Percentiles rank a stretch among this genome's conserved stretches.
Evolutionary conservation across 2,888 invertebrate species (phyloP).

Genomic region (Euplexia lucipara): DNA sequence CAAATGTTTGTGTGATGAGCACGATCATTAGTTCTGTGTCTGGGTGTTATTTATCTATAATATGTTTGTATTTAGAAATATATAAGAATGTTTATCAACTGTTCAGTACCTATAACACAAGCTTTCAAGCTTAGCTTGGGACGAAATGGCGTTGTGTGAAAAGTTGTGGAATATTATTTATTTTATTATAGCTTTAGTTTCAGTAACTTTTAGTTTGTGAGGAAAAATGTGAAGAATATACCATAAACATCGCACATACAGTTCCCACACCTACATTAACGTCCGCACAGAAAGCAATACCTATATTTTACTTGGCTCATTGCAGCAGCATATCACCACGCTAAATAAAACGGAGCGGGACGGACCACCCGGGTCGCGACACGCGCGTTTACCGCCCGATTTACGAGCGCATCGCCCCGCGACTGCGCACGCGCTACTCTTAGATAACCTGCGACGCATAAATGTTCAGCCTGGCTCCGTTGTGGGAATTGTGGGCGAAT

Average conservation of each 20-base stretch:
- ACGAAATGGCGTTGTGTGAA: too few relatives aligned
- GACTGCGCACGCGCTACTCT: slow-evolving; percentile 65
- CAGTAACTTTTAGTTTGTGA: neutral
- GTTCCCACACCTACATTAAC: slow-evolving; percentile 43
- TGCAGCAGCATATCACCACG: slow-evolving; percentile 63
- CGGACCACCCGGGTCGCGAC: slow-evolving; percentile 82
- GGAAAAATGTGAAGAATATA: neutral
- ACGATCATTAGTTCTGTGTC: too few relatives aligned
- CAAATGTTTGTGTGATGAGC: too few relatives aligned
- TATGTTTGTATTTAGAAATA: too few relatives aligned
- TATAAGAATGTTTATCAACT: too few relatives aligned
- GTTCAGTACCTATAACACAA: too few relatives aligned
- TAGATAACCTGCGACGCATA: slow-evolving; percentile 59
- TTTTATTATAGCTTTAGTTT: too few relatives aligned
- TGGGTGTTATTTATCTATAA: too few relatives aligned
- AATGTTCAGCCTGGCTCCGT: slow-evolving; percentile 38
- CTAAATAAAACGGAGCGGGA: slow-evolving; percentile 68
- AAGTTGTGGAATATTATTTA: too few relatives aligned
- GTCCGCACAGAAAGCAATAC: slow-evolving; percentile 21
- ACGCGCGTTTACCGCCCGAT: slow-evolving; percentile 76
- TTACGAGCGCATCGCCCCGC: slow-evolving; percentile 75
- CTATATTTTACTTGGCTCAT: slow-evolving; percentile 48
- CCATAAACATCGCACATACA: neutral
- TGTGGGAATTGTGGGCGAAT: slow-evolving; percentile 47
- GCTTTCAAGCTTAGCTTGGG: too few relatives aligned